Conservation (phyloP, 2,113 vertebrate genomes). For the Speoplatyrhinus poulsoni region DNA sequence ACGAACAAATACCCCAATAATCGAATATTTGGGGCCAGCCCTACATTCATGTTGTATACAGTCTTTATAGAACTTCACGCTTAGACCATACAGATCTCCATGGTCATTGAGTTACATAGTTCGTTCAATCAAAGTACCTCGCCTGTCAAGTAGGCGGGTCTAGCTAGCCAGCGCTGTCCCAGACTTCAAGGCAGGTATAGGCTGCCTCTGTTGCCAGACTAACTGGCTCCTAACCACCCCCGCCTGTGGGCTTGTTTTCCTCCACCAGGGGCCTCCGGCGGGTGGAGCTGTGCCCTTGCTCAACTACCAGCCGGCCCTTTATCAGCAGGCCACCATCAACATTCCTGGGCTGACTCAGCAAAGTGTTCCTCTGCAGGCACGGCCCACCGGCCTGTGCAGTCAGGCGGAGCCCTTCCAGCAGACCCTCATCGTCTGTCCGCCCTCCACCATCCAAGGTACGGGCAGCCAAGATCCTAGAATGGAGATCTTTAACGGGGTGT, state of each 20-base stretch:
- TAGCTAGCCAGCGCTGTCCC: too few species aligned
- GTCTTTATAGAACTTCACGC: too few species aligned
- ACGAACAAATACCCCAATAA: too few species aligned
- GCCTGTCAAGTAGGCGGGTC: too few species aligned
- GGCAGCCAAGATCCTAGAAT: not conserved
- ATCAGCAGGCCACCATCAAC: constrained; percentile 96
- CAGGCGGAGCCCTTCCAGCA: constrained; percentile 97
- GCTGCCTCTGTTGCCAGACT: not conserved
- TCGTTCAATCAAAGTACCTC: too few species aligned
- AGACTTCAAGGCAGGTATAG: too few species aligned
- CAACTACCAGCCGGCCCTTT: constrained; percentile 95
- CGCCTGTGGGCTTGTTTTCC: not conserved
- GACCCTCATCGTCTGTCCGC: constrained; percentile 97
- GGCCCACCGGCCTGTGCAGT: constrained; percentile 89
- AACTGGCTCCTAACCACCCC: not conserved
- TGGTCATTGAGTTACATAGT: too few species aligned
- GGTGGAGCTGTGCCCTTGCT: constrained; percentile 93
- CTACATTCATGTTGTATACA: too few species aligned
- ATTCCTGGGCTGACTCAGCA: constrained; percentile 95
- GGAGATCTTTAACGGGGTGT: too few species aligned
- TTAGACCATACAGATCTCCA: too few species aligned
- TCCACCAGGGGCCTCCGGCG: constrained; percentile 80
- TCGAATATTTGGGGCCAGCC: too few species aligned
- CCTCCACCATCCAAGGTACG: constrained; percentile 93
- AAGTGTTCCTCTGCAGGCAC: constrained; percentile 89